Evolutionary conservation across 1,140 invertebrate genomes (phyloP).

Genomic region (Lepidurus apus): DNA sequence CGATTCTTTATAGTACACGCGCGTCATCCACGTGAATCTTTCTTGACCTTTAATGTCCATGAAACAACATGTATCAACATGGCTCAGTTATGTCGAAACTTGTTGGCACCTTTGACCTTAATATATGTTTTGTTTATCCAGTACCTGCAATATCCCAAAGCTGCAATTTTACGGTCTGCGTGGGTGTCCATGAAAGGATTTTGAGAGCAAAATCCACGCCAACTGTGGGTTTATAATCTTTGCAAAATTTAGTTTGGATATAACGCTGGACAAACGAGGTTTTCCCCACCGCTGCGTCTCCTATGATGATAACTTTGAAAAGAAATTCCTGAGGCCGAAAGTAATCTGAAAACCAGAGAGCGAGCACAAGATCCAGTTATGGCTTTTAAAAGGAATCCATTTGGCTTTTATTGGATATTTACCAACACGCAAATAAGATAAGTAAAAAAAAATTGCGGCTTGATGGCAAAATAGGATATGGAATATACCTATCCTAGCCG

Average conservation of each 20-base stretch:
- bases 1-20: slow-evolving; percentile 59
- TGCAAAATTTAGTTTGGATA: slow-evolving; percentile 48
- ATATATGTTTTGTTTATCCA: slow-evolving; percentile 4
- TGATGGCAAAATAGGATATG: neutral
- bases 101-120: too few relatives aligned
- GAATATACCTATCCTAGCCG: neutral
- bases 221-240: slow-evolving; percentile 52
- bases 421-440: neutral
- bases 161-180: slow-evolving; percentile 54
- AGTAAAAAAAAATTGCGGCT: neutral
- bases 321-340: slow-evolving; percentile 42
- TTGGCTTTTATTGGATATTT: neutral
- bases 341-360: slow-evolving; percentile 20
- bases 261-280: slow-evolving; percentile 52
- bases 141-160: slow-evolving; percentile 57
- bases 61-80: slow-evolving; percentile 15
- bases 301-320: slow-evolving; percentile 53
- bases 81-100: neutral
- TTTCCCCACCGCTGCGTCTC: slow-evolving; percentile 52
- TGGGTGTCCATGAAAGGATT: slow-evolving; percentile 53
- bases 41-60: slow-evolving; percentile 50
- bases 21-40: slow-evolving; percentile 57
- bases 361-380: neutral
- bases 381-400: neutral
- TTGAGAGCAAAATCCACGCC: slow-evolving; percentile 59